These are phyloP conservation scores for Myathropa florea DNA, from an alignment of 2,888 invertebrate species.

Conservation along the genomic window DNA sequence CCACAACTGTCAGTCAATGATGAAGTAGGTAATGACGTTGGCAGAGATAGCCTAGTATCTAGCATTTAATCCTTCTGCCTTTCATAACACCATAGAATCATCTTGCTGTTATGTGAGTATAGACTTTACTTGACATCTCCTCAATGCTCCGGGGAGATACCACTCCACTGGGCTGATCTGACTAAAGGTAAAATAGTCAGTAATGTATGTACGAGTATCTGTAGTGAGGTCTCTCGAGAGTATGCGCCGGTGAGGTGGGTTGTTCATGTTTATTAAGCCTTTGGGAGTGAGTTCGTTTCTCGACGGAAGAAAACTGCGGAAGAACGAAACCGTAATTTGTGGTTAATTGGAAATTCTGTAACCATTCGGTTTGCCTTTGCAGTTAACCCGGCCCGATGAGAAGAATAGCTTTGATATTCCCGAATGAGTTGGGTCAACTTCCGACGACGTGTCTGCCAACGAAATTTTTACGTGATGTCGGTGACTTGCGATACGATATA, in stretches of 20 bases:
- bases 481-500: neutral
- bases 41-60: neutral
- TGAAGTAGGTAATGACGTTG: constrained; percentile 1
- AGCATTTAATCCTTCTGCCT: constrained; percentile 18
- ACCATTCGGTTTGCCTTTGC: constrained; percentile 50
- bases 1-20: constrained; percentile 22
- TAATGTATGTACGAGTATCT: neutral
- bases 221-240: constrained; percentile 13
- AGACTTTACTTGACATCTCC: constrained; percentile 21
- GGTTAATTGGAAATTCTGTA: constrained; percentile 70
- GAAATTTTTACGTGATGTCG: constrained; percentile 53
- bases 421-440: constrained; percentile 59
- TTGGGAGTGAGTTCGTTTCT: constrained; percentile 64
- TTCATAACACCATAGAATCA: constrained; percentile 13
- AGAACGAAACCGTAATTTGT: constrained; percentile 67
- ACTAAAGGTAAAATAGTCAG: constrained; percentile 23
- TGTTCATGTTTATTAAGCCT: constrained; percentile 66
- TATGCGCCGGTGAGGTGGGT: constrained; percentile 37
- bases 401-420: constrained; percentile 62
- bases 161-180: neutral
- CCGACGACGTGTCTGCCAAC: constrained; percentile 51
- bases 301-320: constrained; percentile 63
- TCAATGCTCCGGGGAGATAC: neutral
- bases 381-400: constrained; percentile 48
- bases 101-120: neutral